These are phyloP conservation scores for Epistrophe grossulariae DNA, from an alignment of 2,888 invertebrate species.

Conservation along the genomic window DNA sequence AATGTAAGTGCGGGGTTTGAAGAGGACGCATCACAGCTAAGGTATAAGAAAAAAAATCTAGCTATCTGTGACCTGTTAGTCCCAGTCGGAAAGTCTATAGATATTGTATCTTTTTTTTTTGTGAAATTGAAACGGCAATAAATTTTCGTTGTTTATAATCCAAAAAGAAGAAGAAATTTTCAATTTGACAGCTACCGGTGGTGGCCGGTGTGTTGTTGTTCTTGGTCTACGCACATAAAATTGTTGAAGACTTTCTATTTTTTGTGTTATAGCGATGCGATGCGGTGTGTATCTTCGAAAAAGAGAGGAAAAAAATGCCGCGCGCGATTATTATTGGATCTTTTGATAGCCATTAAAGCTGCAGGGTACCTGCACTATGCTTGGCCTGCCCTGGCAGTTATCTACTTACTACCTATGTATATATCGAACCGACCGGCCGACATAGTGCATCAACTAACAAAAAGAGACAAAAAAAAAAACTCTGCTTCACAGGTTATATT, in stretches of 20 bases:
- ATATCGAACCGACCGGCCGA: background rate
- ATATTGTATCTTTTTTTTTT: constrained; percentile 57
- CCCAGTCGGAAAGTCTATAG: constrained; percentile 52
- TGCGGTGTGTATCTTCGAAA: constrained; percentile 20
- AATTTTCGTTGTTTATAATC: constrained; percentile 78
- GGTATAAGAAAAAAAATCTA: constrained; percentile 27
- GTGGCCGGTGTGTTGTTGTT: constrained; percentile 46
- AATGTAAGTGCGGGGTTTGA: constrained; percentile 6
- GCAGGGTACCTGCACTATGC: constrained; percentile 68
- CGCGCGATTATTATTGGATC: constrained; percentile 75
- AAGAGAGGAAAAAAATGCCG: constrained; percentile 57
- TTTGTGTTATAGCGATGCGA: constrained; percentile 25
- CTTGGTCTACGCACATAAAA: constrained; percentile 15
- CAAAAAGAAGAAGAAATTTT: constrained; percentile 78
- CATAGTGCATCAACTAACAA: constrained; percentile 30
- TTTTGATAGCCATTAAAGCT: constrained; percentile 73
- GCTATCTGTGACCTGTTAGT: constrained; percentile 43
- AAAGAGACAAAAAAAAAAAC: constrained; percentile 12
- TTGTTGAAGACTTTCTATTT: constrained; percentile 69
- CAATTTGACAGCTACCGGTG: constrained; percentile 78
- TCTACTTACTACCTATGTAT: background rate
- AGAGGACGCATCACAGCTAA: background rate
- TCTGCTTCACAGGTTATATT: constrained; percentile 57
- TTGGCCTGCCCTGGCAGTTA: constrained; percentile 19
- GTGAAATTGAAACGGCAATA: constrained; percentile 61